Base-by-base conservation (phyloP, 2,888 invertebrate genomes). In the Lithodes maja region DNA sequence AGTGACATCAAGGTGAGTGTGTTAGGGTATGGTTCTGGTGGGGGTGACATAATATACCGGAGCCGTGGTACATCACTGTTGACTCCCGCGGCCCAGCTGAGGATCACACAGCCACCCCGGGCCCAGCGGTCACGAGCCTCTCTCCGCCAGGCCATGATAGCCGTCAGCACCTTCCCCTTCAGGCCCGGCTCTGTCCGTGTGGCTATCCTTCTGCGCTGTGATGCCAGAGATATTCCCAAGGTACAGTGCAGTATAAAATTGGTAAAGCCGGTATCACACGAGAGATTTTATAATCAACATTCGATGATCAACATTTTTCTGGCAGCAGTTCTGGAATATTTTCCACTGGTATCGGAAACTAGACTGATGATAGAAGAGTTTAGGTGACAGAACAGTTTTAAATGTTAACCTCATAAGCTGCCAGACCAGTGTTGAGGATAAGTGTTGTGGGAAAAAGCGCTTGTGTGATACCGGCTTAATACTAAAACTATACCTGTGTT, bases 81-180 rank as follows among this genome's bases (percentile, higher is more conserved):
- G 1, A 74, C 77, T 3, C 55, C 88, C 3, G 80, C 74, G 49
- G 81, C 88, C n/a, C 61, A 81, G 17, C 12, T 89, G 15, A 74
- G 53, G 49, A 74, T 75, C 55, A 74, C 75, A 49, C 88, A 53
- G 52, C 85, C 81, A 1, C 81, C 75, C 5, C 49, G 81, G 50
- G 74, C 17, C 15, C 80, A 89, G n/a, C 85, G 52, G 55, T 61
- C 88, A 2, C 80, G 54, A 33, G 88, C 79, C n/a, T 75, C 88
- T 50, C 85, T 89, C 50, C 71, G 71, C 17, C 80, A 75, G 52
- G 80, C 84, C 1, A 52, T 89, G 54, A 89, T 53, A 68, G 88
- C 88, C 53, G 50, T 89, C 52, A 89, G 81, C 68, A 84, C 75
- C 33, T 89, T 85, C 53, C 88, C 88, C 17, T 89, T 89, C 68